Evolutionary conservation across 1,140 invertebrate genomes (phyloP), one percentile per base, ranked within the genome.

Genomic region (Drosophila santomea): DNA sequence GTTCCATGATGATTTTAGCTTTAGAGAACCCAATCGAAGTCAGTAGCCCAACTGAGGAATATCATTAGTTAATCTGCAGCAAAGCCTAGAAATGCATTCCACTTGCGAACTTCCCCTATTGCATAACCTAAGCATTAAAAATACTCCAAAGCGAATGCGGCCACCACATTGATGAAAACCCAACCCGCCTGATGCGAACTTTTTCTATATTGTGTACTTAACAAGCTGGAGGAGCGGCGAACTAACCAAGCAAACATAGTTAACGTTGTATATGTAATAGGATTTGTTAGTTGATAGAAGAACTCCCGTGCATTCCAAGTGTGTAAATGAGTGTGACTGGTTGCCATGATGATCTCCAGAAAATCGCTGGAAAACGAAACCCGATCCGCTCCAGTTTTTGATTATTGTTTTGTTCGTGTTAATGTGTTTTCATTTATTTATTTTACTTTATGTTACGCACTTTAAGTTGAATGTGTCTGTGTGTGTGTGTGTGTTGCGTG

Each of bases 381-480:
- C 38, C 15, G 69, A 82, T 66, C 56, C 69, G 74, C 59, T 71
- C 67, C 67, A 71, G 64, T 71, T 71, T 36, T 58, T 45, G 23
- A 54, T 48, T 66, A 12, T 66, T 68, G 36, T 58, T 69, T 66
- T 52, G 72, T 59, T 85, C 41, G 61, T 84, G 81, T 84, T 84
- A 85, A 85, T 59, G 62, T 86, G 69, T 84, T 78, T 86, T 80
- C 67, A 66, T 86, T 85, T 85, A 85, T 85, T 84, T 80, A 80
- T 84, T 85, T 81, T 74, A 61, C 64, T 68, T 76, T 72, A 84
- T 73, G 58, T 67, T 84, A 69, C 43, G 63, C 58, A 41, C 47
- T 74, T 74, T 51, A 74, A 63, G 69, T 74, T 74, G 51, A 47
- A 44, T 66, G 60, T 84, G 50, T 74, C 28, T 67, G 58, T 74